A percentile compares a stretch with the other conserved stretches of the same genome.
These are phyloP conservation scores for Anoplius nigerrimus DNA, from an alignment of 2,888 invertebrate genomes.

Conservation along the genomic window DNA sequence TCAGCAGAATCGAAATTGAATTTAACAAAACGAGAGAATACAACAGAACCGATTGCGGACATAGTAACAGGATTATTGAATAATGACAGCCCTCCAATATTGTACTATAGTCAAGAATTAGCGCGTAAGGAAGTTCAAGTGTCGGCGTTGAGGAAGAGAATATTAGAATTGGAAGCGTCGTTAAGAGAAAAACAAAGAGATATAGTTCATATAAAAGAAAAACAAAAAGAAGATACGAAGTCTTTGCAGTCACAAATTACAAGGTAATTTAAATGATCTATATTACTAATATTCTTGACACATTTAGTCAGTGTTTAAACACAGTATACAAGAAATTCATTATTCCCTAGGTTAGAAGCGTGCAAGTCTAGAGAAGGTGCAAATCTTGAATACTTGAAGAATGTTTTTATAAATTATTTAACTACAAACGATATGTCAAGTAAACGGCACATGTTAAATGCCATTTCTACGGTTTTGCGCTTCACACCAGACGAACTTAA, in stretches of 20 bases:
- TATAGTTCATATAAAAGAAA: constrained; percentile 64
- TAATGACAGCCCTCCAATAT: constrained; percentile 83
- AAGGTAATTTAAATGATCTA: constrained; percentile 57
- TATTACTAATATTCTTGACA: neutral
- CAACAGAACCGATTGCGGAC: constrained; percentile 58
- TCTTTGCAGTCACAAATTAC: constrained; percentile 67
- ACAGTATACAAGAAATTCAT: no score
- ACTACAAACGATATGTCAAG: constrained; percentile 82
- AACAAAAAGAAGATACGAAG: constrained; percentile 66
- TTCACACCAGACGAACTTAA: constrained; percentile 85
- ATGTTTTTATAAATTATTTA: constrained; percentile 90
- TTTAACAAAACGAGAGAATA: constrained; percentile 56
- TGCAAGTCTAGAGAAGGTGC: constrained; percentile 88
- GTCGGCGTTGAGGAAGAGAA: constrained; percentile 82
- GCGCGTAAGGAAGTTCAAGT: constrained; percentile 89
- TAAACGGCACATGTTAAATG: constrained; percentile 90
- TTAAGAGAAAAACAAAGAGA: constrained; percentile 71
- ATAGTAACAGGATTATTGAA: constrained; percentile 70
- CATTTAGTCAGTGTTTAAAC: no score
- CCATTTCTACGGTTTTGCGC: constrained; percentile 89
- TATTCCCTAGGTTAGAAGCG: constrained; percentile 79
- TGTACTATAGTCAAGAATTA: constrained; percentile 89
- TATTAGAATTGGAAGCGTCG: constrained; percentile 78
- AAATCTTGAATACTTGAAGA: constrained; percentile 92
- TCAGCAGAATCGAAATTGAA: constrained; percentile 63